Evolutionary conservation across 2,113 vertebrate species (phyloP).

Genomic region (Poeciliopsis retropinna): DNA sequence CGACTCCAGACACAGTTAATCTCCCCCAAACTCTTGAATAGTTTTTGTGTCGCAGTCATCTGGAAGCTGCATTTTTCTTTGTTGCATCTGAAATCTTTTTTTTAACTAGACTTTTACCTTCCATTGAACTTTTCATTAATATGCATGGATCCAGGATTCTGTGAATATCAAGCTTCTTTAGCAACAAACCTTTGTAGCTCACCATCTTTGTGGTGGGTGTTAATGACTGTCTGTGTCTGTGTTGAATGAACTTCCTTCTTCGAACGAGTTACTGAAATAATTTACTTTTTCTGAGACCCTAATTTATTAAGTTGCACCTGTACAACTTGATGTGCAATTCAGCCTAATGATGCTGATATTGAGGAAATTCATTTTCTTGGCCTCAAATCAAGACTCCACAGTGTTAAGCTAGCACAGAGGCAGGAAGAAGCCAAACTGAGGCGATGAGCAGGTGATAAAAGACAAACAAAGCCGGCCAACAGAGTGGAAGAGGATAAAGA

Average conservation of each 20-base stretch:
- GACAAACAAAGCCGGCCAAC: conserved; percentile 61
- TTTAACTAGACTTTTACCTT: background rate
- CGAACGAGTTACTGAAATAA: background rate
- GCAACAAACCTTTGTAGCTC: no score
- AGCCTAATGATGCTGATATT: background rate
- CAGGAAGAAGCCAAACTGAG: conserved; percentile 62
- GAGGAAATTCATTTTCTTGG: conserved; percentile 13
- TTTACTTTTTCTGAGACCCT: background rate
- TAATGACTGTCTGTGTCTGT: no score
- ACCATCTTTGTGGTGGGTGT: no score
- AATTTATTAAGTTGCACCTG: background rate
- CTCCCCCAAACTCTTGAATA: background rate
- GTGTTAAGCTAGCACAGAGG: conserved; percentile 19
- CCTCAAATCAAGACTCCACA: conserved; percentile 34
- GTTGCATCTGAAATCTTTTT: background rate
- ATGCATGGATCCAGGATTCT: background rate
- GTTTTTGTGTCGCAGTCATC: background rate
- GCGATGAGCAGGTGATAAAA: conserved; percentile 60
- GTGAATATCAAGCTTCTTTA: background rate
- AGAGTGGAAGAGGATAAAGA: conserved; percentile 69
- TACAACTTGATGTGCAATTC: background rate
- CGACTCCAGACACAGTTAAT: no score
- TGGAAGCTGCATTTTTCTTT: background rate
- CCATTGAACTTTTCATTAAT: background rate
- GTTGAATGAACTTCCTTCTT: no score